Evolutionary conservation across 53 echinoderm and acorn worm genomes (phyloP), one percentile per base, ranked within the genome.

Genomic region (Temnopleurus reevesii): DNA sequence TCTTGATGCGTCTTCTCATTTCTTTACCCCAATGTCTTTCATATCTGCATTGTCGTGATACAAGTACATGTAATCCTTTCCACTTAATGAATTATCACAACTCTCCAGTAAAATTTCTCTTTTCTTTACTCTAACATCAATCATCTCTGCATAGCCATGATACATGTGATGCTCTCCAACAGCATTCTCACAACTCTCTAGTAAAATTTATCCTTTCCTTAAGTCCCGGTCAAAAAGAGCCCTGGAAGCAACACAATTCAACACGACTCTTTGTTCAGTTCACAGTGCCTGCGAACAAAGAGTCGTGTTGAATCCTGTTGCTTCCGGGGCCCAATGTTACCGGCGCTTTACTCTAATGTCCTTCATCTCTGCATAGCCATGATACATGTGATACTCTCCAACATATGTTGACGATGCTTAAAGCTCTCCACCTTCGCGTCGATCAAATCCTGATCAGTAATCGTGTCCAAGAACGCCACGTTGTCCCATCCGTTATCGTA

Each of bases 401-500:
- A 90, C 91, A 99, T 96, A 27, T 92, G 90, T 31, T 83, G 66
- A 17, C 96, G 91, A 58, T 99, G 99, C 12, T 65, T 49, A 17
- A 49, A 13, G 28, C 88, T 71, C 3, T 58, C 58, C 2, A 99
- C 90, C 54, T 79, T 76, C 27, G 96, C 96, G 49, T 90, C 81
- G 4, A 80, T 5, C 34, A 99, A 81, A 55, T 99, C 99, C 21
- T 53, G 77, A 61, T 99, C 90, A 8, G 96, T 90, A 24, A 99
- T 61, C 8, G 89, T 77, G 34, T 94, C 85, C 18, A 99, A 79
- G 89, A 91, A 99, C 0, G 86, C 91, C 31, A 99, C 91, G 51
- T 66, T 94, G 84, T 99, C 99, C 99, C 99, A 99, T 13, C 99
- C 99, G 26, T 92, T 99, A 79, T 89, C 89, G 13, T 96, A 92